A percentile compares a stretch with the other conserved stretches of the same genome.
These are phyloP conservation scores for Rousettus leschenaultii DNA, from an alignment of 2,113 vertebrate species.

Conservation along the genomic window DNA sequence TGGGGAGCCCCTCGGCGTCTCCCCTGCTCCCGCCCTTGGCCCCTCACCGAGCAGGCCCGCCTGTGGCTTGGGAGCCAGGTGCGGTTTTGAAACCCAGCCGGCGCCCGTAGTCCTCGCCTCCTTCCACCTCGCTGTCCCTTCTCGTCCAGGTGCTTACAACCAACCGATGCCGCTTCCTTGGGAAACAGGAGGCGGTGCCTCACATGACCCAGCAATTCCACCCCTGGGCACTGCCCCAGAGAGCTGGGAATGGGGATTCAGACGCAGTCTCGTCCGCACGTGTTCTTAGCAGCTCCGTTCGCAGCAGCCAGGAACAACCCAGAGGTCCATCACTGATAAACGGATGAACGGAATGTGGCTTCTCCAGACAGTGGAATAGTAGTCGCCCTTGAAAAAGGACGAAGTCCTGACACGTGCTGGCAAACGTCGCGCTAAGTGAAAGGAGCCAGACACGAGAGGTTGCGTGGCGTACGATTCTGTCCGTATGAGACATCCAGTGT, in stretches of 20 bases:
- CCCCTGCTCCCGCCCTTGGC: too few relatives aligned
- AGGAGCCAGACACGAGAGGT: not conserved
- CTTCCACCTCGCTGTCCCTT: not conserved
- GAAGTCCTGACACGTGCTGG: accelerated
- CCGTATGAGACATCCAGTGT: accelerated
- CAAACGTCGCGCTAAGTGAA: accelerated
- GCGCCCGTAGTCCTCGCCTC: not conserved
- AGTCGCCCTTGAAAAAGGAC: not conserved
- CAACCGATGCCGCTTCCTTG: accelerated
- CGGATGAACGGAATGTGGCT: accelerated
- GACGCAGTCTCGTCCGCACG: accelerated
- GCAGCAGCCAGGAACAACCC: accelerated
- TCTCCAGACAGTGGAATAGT: accelerated
- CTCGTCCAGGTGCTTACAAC: not conserved
- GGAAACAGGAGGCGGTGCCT: not conserved
- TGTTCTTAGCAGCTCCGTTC: accelerated
- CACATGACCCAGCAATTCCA: accelerated
- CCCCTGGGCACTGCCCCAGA: not conserved
- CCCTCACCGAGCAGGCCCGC: not conserved
- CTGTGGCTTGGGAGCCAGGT: not conserved
- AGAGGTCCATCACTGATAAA: accelerated
- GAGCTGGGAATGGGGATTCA: accelerated
- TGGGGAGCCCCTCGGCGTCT: not conserved
- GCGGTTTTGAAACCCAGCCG: not conserved
- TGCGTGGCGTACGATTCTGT: not conserved